Percentiles rank a stretch among this genome's conserved stretches.
Conservation (phyloP, 2,888 invertebrate genomes). For the Ctena decussata region DNA sequence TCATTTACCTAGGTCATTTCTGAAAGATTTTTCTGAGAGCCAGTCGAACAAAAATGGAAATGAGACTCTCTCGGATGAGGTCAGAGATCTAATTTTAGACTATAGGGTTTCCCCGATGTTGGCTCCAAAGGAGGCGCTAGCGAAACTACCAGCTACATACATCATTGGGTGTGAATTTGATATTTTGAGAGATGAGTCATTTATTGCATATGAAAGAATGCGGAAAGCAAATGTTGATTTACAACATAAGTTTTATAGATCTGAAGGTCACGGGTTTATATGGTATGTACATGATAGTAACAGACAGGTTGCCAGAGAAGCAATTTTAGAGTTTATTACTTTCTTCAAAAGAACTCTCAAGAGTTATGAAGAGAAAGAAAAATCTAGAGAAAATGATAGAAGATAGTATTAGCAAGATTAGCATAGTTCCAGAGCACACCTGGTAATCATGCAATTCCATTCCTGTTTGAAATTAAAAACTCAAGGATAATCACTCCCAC, state of each 20-base stretch:
- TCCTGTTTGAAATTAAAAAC: too few relatives aligned
- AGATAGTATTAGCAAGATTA: too few relatives aligned
- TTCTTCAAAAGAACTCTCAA: background rate
- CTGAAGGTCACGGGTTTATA: conserved; percentile 9
- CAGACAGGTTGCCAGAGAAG: background rate
- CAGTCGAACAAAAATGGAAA: background rate
- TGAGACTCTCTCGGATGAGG: background rate
- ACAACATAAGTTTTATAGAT: background rate
- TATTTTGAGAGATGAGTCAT: conserved; percentile 14
- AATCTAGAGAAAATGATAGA: too few relatives aligned
- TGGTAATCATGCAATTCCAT: too few relatives aligned
- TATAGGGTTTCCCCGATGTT: conserved; percentile 16
- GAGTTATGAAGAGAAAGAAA: too few relatives aligned
- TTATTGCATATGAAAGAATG: conserved; percentile 12
- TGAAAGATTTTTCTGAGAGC: background rate
- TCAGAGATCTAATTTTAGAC: conserved; percentile 20
- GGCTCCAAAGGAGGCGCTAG: background rate
- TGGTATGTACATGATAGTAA: background rate
- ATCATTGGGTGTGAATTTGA: conserved; percentile 16
- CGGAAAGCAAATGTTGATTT: conserved; percentile 4
- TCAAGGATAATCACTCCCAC: too few relatives aligned
- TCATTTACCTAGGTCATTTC: background rate
- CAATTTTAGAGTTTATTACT: conserved; percentile 4
- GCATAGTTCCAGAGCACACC: too few relatives aligned
- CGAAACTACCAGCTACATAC: conserved; percentile 11